Evolutionary conservation across 2,888 invertebrate species (phyloP), one percentile per base, ranked within the genome.

Genomic region (Pollenia angustigena): DNA sequence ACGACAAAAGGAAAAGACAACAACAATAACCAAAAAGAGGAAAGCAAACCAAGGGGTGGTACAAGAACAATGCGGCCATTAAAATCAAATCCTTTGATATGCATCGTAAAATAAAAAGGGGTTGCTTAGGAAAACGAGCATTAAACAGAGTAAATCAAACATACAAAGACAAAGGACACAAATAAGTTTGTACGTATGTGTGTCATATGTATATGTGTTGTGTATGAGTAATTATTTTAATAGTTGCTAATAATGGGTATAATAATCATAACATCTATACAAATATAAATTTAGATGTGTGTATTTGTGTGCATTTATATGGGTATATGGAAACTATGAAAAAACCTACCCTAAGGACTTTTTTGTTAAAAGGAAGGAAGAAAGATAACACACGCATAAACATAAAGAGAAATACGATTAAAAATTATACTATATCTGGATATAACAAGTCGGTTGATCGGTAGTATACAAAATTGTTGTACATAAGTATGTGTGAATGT

Each of bases 311-410:
- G 23, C 44, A 12, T 16, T 68, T 58, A 18, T 40, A 32, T 12
- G 32, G 54, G 32, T 52, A 48, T 42, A 68, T 71, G 12, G 10
- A 56, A 79, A 85, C 60, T 79, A 78, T 74, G 69, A 42, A 52
- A 62, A 84, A 87, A 84, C 87, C 84, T 87, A 87, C 87, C 87
- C 87, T 87, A 87, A 87, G 87, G 87, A 81, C 76, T 68, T 80
- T 78, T 81, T 81, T 62, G 72, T 81, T 84, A 69, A 84, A 81
- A 74, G 74, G 72, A 76, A 58, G 71, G 42, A 68, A 60, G n/a
- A 9, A 46, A 54, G 54, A 84, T 71, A 78, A 60, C 32, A 48
- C 50, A 44, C 6, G 23, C 10, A 56, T 16, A 71, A 11, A 54
- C 8, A 58, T n/a, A 52, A 11, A 68, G 2, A 16, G n/a, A 54